Percentiles rank a stretch among this genome's conserved stretches.
Evolutionary conservation across 1,140 invertebrate genomes (phyloP).

Genomic region (Pachyrhynchus sulphureomaculatus): DNA sequence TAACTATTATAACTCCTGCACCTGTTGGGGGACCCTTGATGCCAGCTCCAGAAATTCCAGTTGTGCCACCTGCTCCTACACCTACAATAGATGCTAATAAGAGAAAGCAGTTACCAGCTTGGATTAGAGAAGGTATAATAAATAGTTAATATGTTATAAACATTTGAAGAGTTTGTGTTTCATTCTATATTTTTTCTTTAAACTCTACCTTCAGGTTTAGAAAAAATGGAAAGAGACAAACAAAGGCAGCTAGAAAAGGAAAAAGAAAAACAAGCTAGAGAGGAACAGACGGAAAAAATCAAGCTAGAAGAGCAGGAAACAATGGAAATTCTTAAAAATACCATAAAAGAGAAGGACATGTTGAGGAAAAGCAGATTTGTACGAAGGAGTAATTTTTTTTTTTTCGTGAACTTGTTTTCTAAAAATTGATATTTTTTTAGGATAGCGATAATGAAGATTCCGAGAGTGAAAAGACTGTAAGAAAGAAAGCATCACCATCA

Average conservation of each 20-base stretch:
- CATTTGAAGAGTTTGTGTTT: too few species aligned
- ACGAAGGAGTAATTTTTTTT: conserved; percentile 50
- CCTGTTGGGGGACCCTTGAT: background rate
- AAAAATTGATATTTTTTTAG: conserved; percentile 29
- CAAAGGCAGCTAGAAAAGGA: conserved; percentile 83
- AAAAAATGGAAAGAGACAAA: conserved; percentile 97
- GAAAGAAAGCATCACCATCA: conserved; percentile 29
- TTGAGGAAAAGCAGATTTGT: conserved; percentile 80
- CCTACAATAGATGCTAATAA: conserved; percentile 79
- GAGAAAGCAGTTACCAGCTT: conserved; percentile 86
- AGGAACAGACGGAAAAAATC: conserved; percentile 63
- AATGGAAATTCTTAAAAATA: conserved; percentile 57
- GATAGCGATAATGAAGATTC: conserved; percentile 49
- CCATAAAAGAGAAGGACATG: conserved; percentile 50
- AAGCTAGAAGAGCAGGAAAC: conserved; percentile 66
- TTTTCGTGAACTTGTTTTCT: background rate
- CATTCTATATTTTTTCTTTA: conserved; percentile 1
- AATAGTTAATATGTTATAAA: too few species aligned
- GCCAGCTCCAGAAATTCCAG: conserved; percentile 42
- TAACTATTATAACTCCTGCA: conserved; percentile 25
- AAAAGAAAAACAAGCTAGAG: conserved; percentile 63
- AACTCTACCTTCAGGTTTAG: conserved; percentile 65
- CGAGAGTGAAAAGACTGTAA: conserved; percentile 34
- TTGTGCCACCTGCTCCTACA: conserved; percentile 38
- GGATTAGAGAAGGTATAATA: conserved; percentile 81